Base-by-base conservation (phyloP, 2,797 vertebrate species). In the Characodon lateralis region DNA sequence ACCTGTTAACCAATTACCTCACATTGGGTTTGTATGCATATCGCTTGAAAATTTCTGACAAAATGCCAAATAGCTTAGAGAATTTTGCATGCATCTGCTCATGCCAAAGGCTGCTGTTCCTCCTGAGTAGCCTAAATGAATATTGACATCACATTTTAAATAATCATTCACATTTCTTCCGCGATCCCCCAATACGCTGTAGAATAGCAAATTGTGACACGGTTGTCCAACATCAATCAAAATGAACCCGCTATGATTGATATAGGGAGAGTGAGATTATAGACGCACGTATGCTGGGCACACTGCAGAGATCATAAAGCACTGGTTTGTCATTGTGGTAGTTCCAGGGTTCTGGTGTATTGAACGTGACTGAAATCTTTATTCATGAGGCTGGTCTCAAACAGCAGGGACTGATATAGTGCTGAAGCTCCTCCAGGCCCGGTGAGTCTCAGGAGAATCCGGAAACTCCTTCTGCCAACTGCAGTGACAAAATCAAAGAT, bases 281-380 rank as follows among this genome's bases (percentile, higher is more conserved):
- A 85, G 83, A 89, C 90, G 78, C 77, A 78, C 88, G 85, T 92
- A 92, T 92, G 89, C 90, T 76, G 84, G 80, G 89, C 87, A 83
- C 91, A 91, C 91, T 87, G 93, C 89, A 87, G 91, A 92, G 89
- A 93, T 89, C 92, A 90, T 92, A 95, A 95, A 94, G 79, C 91
- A 92, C 58, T 77, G 88, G 91, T 91, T 89, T 93, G 94, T 93
- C 93, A 93, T 91, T 91, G 92, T 90, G 91, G 87, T 89, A 82
- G 81, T 93, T 94, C 85, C 86, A 78, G 84, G 76, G 80, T 90
- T 89, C 84, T 80, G 89, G 88, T 89, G 91, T 88, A 88, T 90
- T 55, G 88, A 92, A 93, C 93, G 92, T 94, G 93, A 93, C 93
- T 90, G 85, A 91, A 88, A 92, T 94, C 89, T 93, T 93, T 93